Percentiles rank a stretch among this genome's conserved stretches.
Conservation (phyloP, 2,113 vertebrate genomes). For the Theristicus caerulescens region DNA sequence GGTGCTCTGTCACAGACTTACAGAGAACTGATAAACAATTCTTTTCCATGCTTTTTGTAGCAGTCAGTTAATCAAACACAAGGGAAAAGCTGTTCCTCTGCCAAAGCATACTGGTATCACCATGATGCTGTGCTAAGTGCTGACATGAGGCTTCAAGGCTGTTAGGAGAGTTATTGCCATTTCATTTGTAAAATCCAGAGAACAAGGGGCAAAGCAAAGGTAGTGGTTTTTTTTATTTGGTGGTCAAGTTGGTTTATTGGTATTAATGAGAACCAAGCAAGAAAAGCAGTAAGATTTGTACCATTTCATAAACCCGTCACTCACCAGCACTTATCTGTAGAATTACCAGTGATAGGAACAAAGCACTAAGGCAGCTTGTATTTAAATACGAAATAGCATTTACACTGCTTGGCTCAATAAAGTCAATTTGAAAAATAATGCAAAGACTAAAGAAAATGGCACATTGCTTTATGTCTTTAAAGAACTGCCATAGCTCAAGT, state of each 20-base stretch:
- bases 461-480: not conserved
- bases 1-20: not conserved
- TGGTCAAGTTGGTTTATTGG: not conserved
- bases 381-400: not conserved
- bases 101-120: not conserved
- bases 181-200: not conserved
- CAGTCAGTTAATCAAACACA: not conserved
- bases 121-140: not conserved
- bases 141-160: not conserved
- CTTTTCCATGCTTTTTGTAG: not conserved
- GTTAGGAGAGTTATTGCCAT: not conserved
- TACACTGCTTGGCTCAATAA: not conserved
- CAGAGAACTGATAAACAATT: not conserved
- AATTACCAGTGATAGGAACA: not conserved
- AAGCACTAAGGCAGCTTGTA: not conserved
- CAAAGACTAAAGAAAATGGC: not conserved
- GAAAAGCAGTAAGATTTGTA: not conserved
- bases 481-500: not conserved
- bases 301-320: not conserved
- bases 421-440: fast-evolving
- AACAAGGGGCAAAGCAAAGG: not conserved
- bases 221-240: not conserved
- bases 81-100: not conserved
- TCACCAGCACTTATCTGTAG: not conserved
- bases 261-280: not conserved